Evolutionary conservation across 2,113 vertebrate species (phyloP), one percentile per base, ranked within the genome.

Genomic region (Hyaena hyaena): DNA sequence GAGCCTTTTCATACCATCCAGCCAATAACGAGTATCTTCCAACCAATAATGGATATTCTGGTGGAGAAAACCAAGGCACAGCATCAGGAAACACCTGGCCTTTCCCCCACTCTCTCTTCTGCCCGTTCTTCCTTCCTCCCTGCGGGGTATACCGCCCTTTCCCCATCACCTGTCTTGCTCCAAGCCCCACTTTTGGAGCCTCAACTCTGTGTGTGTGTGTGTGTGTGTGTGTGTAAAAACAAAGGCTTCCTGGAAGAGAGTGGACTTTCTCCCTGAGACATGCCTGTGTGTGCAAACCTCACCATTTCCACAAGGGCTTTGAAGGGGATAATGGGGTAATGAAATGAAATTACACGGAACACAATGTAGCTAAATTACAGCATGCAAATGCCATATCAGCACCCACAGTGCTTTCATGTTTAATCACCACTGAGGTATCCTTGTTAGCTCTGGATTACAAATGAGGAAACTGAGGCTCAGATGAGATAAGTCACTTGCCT

Each of bases 11-110:
- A 66, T 24, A 76, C 28, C 84, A 65, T 85, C 91, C n/a, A 31
- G 65, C 9, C 4, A 91, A 5, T 71, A 87, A 82, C 4, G 4
- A 28, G 11, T 33, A 21, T 61, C 82, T 86, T 24, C 81, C 74
- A 91, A 69, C 5, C 68, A 85, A 55, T 90, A 69, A 19, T 12
- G 48, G 81, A 31, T 61, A 92, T 58, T 93, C 66, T 77, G 43
- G 15, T 73, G n/a, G n/a, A 88, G 79, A 94, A 97, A 87, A 39
- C 17, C 15, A 7, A 39, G 68, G 16, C 16, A 2, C 17, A 65
- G 71, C 6, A 3, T 1, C 6, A 14, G 21, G 4, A 61, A 35
- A 68, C 0, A 7, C 5, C 33, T 19, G 23, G 43, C 28, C 53
- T 82, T 28, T 50, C 55, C 35, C 66, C 65, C 16, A 2, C 28